Conservation (phyloP, 2,888 invertebrate species). For the Ptilodon capucinus region DNA sequence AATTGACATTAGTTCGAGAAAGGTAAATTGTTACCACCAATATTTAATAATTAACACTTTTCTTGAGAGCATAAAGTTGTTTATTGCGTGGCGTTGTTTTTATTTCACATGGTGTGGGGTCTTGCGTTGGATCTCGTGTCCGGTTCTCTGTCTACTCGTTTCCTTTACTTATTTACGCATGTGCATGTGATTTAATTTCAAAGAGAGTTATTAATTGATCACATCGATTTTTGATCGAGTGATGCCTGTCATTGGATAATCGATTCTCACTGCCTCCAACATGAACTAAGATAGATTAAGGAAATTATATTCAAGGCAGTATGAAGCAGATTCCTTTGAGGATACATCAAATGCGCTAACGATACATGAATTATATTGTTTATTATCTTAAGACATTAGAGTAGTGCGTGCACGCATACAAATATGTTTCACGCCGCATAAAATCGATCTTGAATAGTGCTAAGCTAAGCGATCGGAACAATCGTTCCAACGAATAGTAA, state of each 20-base stretch:
- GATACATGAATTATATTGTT: background rate
- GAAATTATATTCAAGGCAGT: too few species aligned
- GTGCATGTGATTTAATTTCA: background rate
- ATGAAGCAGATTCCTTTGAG: too few species aligned
- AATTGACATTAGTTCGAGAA: constrained; percentile 61
- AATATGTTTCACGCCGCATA: constrained; percentile 16
- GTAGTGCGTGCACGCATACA: background rate
- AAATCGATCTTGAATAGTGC: constrained; percentile 38
- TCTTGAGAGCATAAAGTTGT: constrained; percentile 27
- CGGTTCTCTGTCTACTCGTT: constrained; percentile 39
- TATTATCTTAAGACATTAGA: background rate
- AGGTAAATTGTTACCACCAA: constrained; percentile 45
- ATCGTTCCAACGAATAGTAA: constrained; percentile 30
- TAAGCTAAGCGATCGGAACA: constrained; percentile 36
- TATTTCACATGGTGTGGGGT: constrained; percentile 29
- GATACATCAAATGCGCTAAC: too few species aligned
- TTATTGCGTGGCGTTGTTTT: constrained; percentile 22
- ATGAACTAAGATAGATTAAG: too few species aligned
- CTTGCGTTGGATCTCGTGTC: constrained; percentile 17
- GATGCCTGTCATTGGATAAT: too few species aligned
- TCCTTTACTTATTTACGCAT: constrained; percentile 42
- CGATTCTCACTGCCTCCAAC: too few species aligned
- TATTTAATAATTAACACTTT: constrained; percentile 28
- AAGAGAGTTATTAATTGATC: background rate
- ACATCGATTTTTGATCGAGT: too few species aligned